A percentile compares a stretch with the other conserved stretches of the same genome.
Conservation (phyloP, 2,797 vertebrate genomes). For the Amphiprion clarkii region DNA sequence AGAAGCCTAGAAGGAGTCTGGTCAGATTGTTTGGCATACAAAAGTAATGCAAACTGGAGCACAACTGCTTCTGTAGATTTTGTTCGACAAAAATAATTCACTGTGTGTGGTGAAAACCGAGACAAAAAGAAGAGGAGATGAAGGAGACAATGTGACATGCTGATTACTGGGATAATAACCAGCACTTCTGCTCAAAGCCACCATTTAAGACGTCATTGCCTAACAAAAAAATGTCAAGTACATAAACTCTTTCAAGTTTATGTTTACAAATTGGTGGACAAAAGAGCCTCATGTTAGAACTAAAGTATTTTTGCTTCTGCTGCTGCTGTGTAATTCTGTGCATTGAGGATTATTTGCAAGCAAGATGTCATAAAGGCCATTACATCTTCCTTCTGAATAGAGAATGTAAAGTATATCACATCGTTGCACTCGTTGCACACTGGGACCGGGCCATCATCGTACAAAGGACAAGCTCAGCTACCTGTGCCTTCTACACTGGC, state of each 20-base stretch:
- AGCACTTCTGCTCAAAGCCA: conserved; percentile 4
- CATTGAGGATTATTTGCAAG: not conserved
- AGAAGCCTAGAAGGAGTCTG: conserved; percentile 35
- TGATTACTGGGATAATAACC: conserved; percentile 11
- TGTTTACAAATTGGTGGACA: no score
- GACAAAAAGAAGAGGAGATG: not conserved
- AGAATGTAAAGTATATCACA: no score
- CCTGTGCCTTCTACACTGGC: no score
- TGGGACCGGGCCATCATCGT: no score
- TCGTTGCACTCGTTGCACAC: no score
- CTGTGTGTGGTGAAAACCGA: conserved; percentile 1
- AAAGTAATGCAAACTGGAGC: conserved; percentile 20
- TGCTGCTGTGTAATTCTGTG: not conserved
- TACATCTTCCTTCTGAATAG: not conserved
- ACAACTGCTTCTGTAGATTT: conserved; percentile 29
- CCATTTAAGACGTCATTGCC: conserved; percentile 1
- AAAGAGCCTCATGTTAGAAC: not conserved
- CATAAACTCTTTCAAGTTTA: no score
- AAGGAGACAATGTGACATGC: conserved; percentile 20
- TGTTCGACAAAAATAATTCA: conserved; percentile 7
- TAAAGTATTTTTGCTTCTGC: not conserved
- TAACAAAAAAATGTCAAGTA: not conserved
- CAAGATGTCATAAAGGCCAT: not conserved
- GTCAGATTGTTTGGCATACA: conserved; percentile 26
- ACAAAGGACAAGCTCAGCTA: no score